These are phyloP conservation scores for Origma solitaria DNA, from an alignment of 2,113 vertebrate species.

Conservation along the genomic window DNA sequence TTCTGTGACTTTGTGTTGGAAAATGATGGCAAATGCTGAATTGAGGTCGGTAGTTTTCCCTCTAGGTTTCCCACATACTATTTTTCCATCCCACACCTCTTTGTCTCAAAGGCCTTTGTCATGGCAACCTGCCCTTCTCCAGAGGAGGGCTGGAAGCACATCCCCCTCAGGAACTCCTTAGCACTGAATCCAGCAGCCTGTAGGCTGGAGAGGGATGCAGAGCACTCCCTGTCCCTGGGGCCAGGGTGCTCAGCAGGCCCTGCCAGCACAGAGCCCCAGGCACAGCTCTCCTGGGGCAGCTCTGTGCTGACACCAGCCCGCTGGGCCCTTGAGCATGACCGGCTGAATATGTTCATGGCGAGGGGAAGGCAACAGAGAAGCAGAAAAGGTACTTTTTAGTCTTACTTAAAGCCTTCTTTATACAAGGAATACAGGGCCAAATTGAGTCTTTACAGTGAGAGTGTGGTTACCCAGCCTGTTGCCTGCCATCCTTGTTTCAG, in stretches of 20 bases:
- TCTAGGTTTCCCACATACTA: background rate
- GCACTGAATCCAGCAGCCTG: background rate
- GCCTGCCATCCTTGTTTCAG: background rate
- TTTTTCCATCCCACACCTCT: slow-evolving; percentile 48
- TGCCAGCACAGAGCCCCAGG: background rate
- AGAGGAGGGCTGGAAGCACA: slow-evolving; percentile 40
- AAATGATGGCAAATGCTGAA: background rate
- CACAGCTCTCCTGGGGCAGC: background rate
- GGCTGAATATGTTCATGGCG: background rate
- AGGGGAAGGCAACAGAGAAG: background rate
- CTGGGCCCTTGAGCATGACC: background rate
- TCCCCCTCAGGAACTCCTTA: slow-evolving; percentile 44
- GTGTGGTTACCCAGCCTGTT: rapidly evolving
- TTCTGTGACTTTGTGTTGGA: background rate
- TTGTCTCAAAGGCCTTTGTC: slow-evolving; percentile 55
- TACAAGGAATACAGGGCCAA: background rate
- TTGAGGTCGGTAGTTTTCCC: background rate
- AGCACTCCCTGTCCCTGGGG: background rate
- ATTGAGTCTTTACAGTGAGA: background rate
- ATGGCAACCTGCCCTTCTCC: slow-evolving; percentile 54
- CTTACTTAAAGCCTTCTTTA: background rate
- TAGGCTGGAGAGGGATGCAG: background rate
- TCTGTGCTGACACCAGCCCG: background rate
- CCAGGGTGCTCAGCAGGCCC: background rate
- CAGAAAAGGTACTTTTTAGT: background rate